Evolutionary conservation across 2,797 vertebrate genomes (phyloP).

Genomic region (Pelodytes ibericus): DNA sequence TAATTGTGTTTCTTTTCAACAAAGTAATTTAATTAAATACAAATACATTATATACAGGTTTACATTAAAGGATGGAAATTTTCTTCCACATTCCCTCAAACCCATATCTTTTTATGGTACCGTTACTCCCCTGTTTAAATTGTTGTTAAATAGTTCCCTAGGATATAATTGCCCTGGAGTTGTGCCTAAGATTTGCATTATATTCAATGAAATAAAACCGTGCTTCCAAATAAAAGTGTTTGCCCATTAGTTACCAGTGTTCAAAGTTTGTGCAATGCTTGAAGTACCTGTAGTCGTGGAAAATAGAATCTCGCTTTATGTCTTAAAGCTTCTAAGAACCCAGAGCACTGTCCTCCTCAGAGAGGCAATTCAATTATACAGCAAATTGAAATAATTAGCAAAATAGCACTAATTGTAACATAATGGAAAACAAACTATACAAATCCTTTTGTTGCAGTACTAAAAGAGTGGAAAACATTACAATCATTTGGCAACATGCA

Average conservation of each 20-base stretch:
- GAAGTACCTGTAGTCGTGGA: conserved; percentile 35
- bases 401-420: conserved; percentile 75
- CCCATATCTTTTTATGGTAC: no score
- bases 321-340: conserved; percentile 19
- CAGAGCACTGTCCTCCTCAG: conserved; percentile 64
- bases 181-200: conserved; percentile 24
- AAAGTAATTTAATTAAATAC: no score
- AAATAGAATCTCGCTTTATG: conserved; percentile 30
- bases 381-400: conserved; percentile 74
- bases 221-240: conserved; percentile 15
- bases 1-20: no score
- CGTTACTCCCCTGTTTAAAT: neutral
- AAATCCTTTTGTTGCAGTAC: conserved; percentile 45
- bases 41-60: no score
- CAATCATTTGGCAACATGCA: conserved; percentile 37
- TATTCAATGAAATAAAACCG: conserved; percentile 18
- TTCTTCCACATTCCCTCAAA: no score
- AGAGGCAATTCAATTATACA: conserved; percentile 73
- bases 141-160: conserved; percentile 35
- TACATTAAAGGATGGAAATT: no score
- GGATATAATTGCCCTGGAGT: conserved; percentile 8
- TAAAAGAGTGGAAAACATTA: conserved; percentile 27
- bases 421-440: conserved; percentile 80
- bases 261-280: conserved; percentile 18
- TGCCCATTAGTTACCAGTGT: conserved; percentile 47